Evolutionary conservation across 2,113 vertebrate genomes (phyloP).

Genomic region (Prionailurus bengalensis): DNA sequence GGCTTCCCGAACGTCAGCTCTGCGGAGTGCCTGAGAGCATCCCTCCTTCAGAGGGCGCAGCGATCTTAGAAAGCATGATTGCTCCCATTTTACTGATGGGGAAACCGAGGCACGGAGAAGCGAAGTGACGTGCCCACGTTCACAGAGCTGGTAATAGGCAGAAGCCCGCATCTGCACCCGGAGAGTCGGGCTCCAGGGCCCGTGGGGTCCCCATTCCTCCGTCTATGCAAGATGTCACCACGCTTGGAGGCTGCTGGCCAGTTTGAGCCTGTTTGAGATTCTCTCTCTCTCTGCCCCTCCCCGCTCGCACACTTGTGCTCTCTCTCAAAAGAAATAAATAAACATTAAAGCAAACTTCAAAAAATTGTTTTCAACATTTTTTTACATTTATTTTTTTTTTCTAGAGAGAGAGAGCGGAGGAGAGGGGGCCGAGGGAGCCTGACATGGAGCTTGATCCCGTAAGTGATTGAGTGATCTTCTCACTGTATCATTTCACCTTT

Average conservation of each 20-base stretch:
- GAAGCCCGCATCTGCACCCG: accelerated
- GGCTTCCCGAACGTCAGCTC: no score
- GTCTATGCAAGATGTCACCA: background rate
- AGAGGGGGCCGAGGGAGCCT: no score
- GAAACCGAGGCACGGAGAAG: background rate
- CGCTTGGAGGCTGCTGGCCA: background rate
- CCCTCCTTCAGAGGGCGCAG: accelerated
- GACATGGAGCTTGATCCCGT: no score
- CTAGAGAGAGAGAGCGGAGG: no score
- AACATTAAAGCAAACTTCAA: no score
- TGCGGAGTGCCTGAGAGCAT: accelerated
- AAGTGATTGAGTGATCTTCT: no score
- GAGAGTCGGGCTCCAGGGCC: background rate
- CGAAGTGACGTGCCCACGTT: background rate
- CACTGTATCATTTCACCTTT: background rate
- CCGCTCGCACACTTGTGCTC: no score
- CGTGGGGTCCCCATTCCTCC: background rate
- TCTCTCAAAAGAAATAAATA: no score
- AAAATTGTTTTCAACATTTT: no score
- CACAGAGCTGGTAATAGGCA: background rate
- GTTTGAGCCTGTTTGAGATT: no score
- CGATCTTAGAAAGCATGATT: background rate
- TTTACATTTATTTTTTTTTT: no score
- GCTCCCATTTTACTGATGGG: background rate
- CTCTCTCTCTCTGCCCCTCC: no score